Evolutionary conservation across 2,888 invertebrate species (phyloP).

Genomic region (Alitta virens): DNA sequence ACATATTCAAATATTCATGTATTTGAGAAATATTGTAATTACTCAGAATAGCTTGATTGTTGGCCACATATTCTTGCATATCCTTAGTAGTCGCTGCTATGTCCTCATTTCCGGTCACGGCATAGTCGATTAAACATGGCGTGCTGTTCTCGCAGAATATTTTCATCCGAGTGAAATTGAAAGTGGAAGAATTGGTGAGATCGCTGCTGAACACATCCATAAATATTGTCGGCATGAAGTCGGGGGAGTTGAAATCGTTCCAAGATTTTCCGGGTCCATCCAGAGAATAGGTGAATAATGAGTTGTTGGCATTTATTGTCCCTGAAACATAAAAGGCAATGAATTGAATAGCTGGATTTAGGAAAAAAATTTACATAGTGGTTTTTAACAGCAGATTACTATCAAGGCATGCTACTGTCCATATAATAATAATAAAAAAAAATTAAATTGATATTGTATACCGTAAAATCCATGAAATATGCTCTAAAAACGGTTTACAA

Average conservation of each 20-base stretch:
- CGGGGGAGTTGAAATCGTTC: background rate
- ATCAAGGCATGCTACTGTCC: no score
- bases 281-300: background rate
- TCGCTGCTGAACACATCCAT: background rate
- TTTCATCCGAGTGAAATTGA: background rate
- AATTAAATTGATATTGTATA: no score
- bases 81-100: background rate
- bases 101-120: background rate
- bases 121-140: background rate
- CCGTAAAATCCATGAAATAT: no score
- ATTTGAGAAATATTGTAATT: no score
- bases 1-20: no score
- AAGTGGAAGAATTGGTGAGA: background rate
- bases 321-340: background rate
- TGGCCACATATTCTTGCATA: background rate
- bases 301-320: background rate
- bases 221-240: background rate
- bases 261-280: background rate
- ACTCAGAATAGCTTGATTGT: no score
- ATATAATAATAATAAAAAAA: no score
- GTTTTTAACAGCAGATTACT: no score
- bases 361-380: no score
- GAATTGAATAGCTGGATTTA: background rate
- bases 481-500: no score
- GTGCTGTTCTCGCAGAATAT: background rate